Base-by-base conservation (phyloP, 2,797 vertebrate genomes). In the Aeoliscus strigatus region DNA sequence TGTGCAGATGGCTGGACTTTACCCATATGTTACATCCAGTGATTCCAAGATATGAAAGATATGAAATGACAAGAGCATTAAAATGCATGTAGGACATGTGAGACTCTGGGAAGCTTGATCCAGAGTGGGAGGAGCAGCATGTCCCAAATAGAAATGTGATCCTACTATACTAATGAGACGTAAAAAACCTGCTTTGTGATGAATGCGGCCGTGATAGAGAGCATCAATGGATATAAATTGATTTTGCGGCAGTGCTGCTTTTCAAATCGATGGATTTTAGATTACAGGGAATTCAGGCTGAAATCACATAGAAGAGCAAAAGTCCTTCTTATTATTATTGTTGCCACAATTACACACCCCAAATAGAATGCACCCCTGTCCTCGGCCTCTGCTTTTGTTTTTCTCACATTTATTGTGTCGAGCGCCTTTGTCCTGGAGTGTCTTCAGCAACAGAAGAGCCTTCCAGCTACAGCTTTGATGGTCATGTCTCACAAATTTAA, bases 401-500 rank as follows among this genome's bases (percentile, higher is more conserved):
- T 18, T 25, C 54, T 60, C 34, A 21, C 9, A 6, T 56, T 38
- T 35, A 18, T 31, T 51, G 51, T 49, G 37, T 23, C 30, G 4
- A 60, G 39, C 9, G 1, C 16, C 51, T 63, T 77, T 76, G 59
- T 77, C 35, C 57, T 28, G 3, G 21, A 70, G 68, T 27, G 49
- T 74, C 60, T 61, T 65, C 16, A 60, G 57, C 6, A 6, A 23
- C 36, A 60, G 9, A 33, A 33, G 41, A n/a, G 51, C 30, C 32
- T 46, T 69, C 75, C 46, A 69, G 6, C 30, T n/a, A 3, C 34
- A 68, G 73, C 73, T 84, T 81, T 85, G 82, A 84, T 79, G 61
- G 65, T 70, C 47, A 52, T 60, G 56, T 60, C 51, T 58, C 8
- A 6, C 27, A 46, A 27, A 82, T 80, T 66, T 35, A 60, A 80